Conservation (phyloP, 2,888 invertebrate genomes). For the Acronicta aceris region DNA sequence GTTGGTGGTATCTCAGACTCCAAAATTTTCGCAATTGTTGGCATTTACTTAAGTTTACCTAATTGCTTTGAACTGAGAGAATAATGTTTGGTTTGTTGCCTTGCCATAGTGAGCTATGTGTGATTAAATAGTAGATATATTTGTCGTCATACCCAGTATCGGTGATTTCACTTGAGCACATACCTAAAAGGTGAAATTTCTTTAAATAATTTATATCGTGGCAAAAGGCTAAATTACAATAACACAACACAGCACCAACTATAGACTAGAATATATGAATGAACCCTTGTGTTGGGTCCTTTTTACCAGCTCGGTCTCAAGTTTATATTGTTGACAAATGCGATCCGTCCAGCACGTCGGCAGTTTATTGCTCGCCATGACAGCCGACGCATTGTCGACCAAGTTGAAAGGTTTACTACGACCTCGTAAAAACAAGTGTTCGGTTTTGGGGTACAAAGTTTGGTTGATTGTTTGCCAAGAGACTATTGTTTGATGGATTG, state of each 20-base stretch:
- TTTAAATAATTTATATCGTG: background rate
- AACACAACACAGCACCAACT: constrained; percentile 3
- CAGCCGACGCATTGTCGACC: constrained; percentile 73
- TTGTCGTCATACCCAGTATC: no score
- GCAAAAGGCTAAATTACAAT: constrained; percentile 4
- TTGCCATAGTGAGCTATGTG: no score
- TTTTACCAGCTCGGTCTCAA: constrained; percentile 58
- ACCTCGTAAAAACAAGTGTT: constrained; percentile 75
- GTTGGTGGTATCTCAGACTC: constrained; percentile 8
- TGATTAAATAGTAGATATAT: no score
- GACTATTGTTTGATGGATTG: constrained; percentile 43
- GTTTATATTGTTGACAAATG: constrained; percentile 79
- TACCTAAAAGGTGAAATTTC: background rate
- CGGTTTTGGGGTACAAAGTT: constrained; percentile 70
- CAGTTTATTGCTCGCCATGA: constrained; percentile 74
- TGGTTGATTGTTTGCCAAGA: constrained; percentile 53
- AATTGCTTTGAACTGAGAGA: background rate
- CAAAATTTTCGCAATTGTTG: constrained; percentile 1
- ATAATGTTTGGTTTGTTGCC: no score
- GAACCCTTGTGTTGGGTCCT: constrained; percentile 47
- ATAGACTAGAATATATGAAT: constrained; percentile 45
- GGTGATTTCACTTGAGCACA: background rate
- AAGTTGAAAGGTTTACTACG: constrained; percentile 76
- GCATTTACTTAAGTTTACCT: no score
- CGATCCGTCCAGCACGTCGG: constrained; percentile 64